These are phyloP conservation scores for Hydrozoanthus gracilis DNA, from an alignment of 92 coral and sea anemone genomes.

Conservation along the genomic window DNA sequence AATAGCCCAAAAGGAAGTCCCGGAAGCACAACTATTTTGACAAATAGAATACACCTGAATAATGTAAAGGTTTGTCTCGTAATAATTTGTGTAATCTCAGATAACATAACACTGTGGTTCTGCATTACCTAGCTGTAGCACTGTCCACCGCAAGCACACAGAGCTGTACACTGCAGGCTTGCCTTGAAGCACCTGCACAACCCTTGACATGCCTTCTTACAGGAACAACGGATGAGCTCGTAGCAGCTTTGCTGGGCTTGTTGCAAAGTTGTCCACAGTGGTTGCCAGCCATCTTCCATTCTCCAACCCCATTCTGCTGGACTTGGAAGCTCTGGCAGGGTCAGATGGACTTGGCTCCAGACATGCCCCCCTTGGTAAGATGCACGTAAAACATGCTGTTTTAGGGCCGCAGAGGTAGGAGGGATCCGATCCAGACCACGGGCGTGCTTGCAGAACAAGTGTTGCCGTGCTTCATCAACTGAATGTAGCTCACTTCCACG, in stretches of 20 bases:
- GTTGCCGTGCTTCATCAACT: conserved; percentile 61
- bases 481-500: conserved; percentile 50
- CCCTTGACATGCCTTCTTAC: conserved; percentile 66
- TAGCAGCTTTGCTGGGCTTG: conserved; percentile 71
- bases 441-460: conserved; percentile 59
- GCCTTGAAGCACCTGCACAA: conserved; percentile 57
- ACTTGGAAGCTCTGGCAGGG: conserved; percentile 55
- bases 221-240: conserved; percentile 62
- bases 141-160: conserved; percentile 59
- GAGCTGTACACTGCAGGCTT: conserved; percentile 51
- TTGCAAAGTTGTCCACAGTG: conserved; percentile 64
- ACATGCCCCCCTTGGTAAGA: conserved; percentile 62
- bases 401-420: conserved; percentile 62
- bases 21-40: conserved; percentile 26
- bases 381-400: conserved; percentile 57
- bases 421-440: conserved; percentile 58
- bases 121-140: conserved; percentile 53
- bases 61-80: conserved; percentile 25
- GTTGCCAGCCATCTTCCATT: conserved; percentile 56
- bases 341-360: conserved; percentile 58
- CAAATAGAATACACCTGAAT: conserved; percentile 31
- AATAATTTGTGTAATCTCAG: conserved; percentile 19
- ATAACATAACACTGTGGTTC: conserved; percentile 17
- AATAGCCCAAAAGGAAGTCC: conserved; percentile 5
- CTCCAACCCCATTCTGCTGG: conserved; percentile 68